phyloP scores from a whole-genome alignment of 2,113 vertebrate species.

The Trinectes maculatus region DNA sequence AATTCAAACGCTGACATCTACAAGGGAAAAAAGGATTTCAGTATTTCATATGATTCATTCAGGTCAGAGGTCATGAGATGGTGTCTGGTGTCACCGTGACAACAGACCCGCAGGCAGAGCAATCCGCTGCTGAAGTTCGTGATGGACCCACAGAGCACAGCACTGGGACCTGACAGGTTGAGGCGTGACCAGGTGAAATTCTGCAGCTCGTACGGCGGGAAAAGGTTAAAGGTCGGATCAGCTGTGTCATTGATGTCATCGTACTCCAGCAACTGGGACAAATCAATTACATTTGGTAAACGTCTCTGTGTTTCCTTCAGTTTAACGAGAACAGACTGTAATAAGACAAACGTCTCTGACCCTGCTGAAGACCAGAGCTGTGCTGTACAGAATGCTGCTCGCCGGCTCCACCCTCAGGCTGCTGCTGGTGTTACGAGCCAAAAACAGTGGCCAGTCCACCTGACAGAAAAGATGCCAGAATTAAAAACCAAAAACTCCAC shows the following conservation, averaged over 20 bases:
- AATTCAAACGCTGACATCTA: conserved; percentile 86
- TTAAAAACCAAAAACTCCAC: too few species aligned
- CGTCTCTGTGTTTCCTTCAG: too few species aligned
- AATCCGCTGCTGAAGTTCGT: neutral
- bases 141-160: conserved; percentile 45
- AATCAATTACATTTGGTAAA: too few species aligned
- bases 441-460: conserved; percentile 86
- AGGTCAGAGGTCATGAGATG: neutral
- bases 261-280: conserved; percentile 87
- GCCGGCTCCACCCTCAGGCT: conserved; percentile 85
- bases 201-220: conserved; percentile 83
- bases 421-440: conserved; percentile 57
- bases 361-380: conserved; percentile 84
- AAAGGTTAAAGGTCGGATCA: conserved; percentile 34
- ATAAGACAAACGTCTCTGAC: conserved; percentile 64
- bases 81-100: neutral
- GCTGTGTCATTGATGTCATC: conserved; percentile 73
- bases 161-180: conserved; percentile 56
- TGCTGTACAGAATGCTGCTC: conserved; percentile 81
- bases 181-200: conserved; percentile 84
- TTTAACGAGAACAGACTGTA: neutral
- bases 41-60: neutral
- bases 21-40: neutral
- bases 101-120: conserved; percentile 49
- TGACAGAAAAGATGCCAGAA: conserved; percentile 21